Conservation (phyloP, 2,888 invertebrate genomes). For the Bruchidius siliquastri region DNA sequence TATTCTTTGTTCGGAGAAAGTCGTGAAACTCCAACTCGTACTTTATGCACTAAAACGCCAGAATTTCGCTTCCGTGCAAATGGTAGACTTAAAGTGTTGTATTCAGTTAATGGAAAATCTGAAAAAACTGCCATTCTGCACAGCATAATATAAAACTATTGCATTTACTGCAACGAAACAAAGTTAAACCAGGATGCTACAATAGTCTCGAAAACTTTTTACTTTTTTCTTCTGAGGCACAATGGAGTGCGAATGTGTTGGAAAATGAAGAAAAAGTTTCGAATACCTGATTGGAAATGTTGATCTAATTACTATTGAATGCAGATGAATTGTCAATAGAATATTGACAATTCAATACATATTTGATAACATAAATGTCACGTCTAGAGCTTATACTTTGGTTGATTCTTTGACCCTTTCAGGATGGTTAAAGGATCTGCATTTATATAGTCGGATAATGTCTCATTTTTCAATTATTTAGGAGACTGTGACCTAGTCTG, state of each 20-base stretch:
- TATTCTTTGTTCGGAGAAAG: neutral
- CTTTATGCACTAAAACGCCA: neutral
- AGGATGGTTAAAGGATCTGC: too few species aligned
- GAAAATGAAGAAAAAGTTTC: neutral
- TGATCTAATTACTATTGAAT: too few species aligned
- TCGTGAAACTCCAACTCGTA: neutral
- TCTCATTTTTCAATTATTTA: too few species aligned
- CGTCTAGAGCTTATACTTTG: too few species aligned
- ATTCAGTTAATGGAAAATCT: slow-evolving; percentile 3
- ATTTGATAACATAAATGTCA: too few species aligned
- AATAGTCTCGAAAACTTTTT: neutral
- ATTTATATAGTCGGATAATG: too few species aligned
- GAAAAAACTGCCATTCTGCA: neutral
- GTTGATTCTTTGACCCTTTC: too few species aligned
- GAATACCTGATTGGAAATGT: too few species aligned
- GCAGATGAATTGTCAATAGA: too few species aligned
- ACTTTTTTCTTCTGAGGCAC: neutral
- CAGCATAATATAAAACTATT: slow-evolving; percentile 5
- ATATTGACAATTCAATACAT: too few species aligned
- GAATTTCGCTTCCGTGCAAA: neutral
- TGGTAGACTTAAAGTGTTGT: slow-evolving; percentile 1
- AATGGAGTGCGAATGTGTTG: neutral
- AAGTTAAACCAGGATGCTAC: neutral
- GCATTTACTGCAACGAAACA: slow-evolving; percentile 3
- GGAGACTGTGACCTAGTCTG: too few species aligned